These are phyloP conservation scores for Iphiclides podalirius DNA, from an alignment of 2,888 invertebrate genomes.

Conservation along the genomic window DNA sequence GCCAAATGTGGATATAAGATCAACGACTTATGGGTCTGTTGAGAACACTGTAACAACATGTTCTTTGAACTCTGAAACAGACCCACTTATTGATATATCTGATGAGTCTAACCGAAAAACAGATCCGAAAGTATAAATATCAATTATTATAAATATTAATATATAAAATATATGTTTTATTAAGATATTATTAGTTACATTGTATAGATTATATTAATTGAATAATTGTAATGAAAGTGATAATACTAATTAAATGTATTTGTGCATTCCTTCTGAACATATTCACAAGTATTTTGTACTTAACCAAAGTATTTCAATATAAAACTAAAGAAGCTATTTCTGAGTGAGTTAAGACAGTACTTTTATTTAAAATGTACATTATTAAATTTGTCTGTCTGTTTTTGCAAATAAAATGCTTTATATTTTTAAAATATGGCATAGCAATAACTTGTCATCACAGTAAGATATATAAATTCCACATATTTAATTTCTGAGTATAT, in stretches of 20 bases:
- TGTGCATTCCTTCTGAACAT: slow-evolving; percentile 24
- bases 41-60: slow-evolving; percentile 48
- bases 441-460: background rate
- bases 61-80: slow-evolving; percentile 50
- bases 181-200: background rate
- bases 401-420: slow-evolving; percentile 6
- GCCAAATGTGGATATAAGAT: slow-evolving; percentile 50
- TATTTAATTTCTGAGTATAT: background rate
- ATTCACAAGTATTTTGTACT: slow-evolving; percentile 20
- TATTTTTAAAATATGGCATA: background rate
- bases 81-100: slow-evolving; percentile 47
- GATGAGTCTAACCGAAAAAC: slow-evolving; percentile 31
- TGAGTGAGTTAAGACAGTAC: background rate
- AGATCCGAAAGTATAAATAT: slow-evolving; percentile 52
- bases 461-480: background rate
- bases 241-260: slow-evolving; percentile 21
- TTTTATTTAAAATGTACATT: background rate
- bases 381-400: too few relatives aligned
- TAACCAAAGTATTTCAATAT: slow-evolving; percentile 24
- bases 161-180: background rate
- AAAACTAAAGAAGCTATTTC: background rate
- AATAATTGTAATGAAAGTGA: slow-evolving; percentile 24
- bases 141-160: background rate
- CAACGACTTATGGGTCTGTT: slow-evolving; percentile 63
- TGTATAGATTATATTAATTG: slow-evolving; percentile 4